phyloP scores from a whole-genome alignment of 1,140 invertebrate genomes.

The Tetramorium parvispinum region DNA sequence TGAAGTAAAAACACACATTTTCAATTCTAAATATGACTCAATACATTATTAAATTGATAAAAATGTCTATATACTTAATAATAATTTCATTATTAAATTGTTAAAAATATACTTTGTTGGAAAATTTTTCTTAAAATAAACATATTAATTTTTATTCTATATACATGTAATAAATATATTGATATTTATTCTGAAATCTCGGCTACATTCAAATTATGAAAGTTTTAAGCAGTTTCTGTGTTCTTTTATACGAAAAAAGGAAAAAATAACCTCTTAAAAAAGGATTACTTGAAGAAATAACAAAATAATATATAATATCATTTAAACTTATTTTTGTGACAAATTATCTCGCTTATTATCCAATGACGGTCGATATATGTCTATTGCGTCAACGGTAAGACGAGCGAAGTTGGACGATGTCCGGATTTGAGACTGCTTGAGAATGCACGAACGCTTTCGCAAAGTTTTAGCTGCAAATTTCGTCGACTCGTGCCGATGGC shows the following conservation, averaged over 20 bases:
- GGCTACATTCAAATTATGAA: background rate
- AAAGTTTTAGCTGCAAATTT: constrained; percentile 70
- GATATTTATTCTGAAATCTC: background rate
- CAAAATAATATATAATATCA: background rate
- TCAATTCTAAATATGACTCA: too few relatives aligned
- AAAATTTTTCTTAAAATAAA: background rate
- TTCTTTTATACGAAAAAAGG: background rate
- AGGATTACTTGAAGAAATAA: background rate
- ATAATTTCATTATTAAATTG: too few relatives aligned
- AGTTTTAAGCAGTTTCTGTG: background rate
- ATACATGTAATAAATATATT: background rate
- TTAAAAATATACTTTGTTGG: too few relatives aligned
- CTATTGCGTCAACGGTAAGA: constrained; percentile 24
- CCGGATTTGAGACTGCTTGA: constrained; percentile 61
- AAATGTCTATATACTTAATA: too few relatives aligned
- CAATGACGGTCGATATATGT: constrained; percentile 23
- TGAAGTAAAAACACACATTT: background rate
- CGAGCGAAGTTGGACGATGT: constrained; percentile 42
- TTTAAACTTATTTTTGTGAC: constrained; percentile 15
- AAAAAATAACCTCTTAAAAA: background rate
- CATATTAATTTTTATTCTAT: background rate
- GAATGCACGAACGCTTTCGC: constrained; percentile 60
- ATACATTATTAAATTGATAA: background rate
- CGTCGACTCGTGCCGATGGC: constrained; percentile 33
- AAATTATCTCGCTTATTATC: constrained; percentile 36